Base-by-base conservation (phyloP, 2,113 vertebrate species). In the Synodontis membranacea region DNA sequence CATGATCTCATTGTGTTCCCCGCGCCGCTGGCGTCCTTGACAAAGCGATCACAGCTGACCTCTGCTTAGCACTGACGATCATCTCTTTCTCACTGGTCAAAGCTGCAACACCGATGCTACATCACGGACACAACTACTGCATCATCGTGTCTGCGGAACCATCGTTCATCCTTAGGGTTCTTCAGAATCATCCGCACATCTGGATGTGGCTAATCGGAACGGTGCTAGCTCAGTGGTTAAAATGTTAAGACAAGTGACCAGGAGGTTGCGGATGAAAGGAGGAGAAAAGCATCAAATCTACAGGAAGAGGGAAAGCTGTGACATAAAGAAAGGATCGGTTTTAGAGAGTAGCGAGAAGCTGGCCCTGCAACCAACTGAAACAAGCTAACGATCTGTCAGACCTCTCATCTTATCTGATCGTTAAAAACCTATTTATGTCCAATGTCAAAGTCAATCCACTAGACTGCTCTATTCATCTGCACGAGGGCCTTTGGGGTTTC, bases 41-140 rank as follows among this genome's bases (percentile, higher is more conserved):
- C 23, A 78, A 74, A 86, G 42, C 21, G 80, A 86, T 84, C 62
- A 83, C 50, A 46, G n/a, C 7, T 37, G 37, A 76, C 80, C 68
- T 54, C 56, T 72, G 14, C 15, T n/a, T 76, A 50, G 74, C 17
- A n/a, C 6, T 9, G 3, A 48, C 74, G 8, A 74, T 74, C 39
- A 76, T 31, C 12, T 48, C 14, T 28, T 76, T 76, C 42, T 48
- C 15, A 52, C 4, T 19, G 28, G 74, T 6, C 25, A 76, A 76
- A 31, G 6, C 44, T 48, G 25, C 5, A 48, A 34, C 14, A 21
- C 9, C 2, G 28, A 31, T 15, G 6, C 28, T 19, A 50, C 15
- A 31, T 8, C 19, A 50, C 8, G 1, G 15, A 1, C 10, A 50
- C 1, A 52, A 50, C 74, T 31, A 78, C 46, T 19, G 74, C 44